These are phyloP conservation scores for Epinotia nisella DNA, from an alignment of 2,888 invertebrate species.

Conservation along the genomic window DNA sequence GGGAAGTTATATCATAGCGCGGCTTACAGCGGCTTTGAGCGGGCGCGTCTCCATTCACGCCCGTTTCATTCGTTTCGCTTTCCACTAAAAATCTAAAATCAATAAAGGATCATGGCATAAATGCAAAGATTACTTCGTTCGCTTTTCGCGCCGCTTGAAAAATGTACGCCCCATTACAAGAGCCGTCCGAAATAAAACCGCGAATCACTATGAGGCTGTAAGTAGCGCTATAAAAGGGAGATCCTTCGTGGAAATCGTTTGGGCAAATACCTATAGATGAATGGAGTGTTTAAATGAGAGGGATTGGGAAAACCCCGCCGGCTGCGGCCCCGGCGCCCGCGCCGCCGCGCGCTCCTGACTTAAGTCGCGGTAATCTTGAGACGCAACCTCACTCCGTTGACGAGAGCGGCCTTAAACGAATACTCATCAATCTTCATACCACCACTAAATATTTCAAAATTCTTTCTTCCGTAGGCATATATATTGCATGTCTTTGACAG, in stretches of 20 bases:
- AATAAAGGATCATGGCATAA: slow-evolving; percentile 84
- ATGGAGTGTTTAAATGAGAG: slow-evolving; percentile 83
- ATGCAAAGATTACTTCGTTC: slow-evolving; percentile 84
- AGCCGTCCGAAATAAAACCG: slow-evolving; percentile 84
- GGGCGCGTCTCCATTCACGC: slow-evolving; percentile 81
- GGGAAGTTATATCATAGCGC: slow-evolving; percentile 80
- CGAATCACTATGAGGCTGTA: slow-evolving; percentile 84
- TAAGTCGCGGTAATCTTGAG: slow-evolving; percentile 43
- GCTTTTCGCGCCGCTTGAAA: slow-evolving; percentile 78
- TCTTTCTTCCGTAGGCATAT: not conserved
- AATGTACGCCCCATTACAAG: slow-evolving; percentile 80
- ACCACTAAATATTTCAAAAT: not conserved
- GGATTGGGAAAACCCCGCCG: slow-evolving; percentile 72
- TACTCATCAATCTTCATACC: slow-evolving; percentile 37
- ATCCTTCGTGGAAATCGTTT: slow-evolving; percentile 80
- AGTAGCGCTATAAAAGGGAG: slow-evolving; percentile 82
- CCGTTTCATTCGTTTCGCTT: slow-evolving; percentile 82
- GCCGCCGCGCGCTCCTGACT: slow-evolving; percentile 52
- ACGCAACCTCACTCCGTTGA: slow-evolving; percentile 27
- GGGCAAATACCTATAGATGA: slow-evolving; percentile 84
- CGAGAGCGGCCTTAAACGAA: slow-evolving; percentile 28
- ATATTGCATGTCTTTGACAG: not conserved
- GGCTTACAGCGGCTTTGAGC: slow-evolving; percentile 81
- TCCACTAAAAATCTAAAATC: slow-evolving; percentile 85
- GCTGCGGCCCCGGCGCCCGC: slow-evolving; percentile 52